Conservation (phyloP, 2,797 vertebrate genomes). For the Hephaestus fuliginosus region DNA sequence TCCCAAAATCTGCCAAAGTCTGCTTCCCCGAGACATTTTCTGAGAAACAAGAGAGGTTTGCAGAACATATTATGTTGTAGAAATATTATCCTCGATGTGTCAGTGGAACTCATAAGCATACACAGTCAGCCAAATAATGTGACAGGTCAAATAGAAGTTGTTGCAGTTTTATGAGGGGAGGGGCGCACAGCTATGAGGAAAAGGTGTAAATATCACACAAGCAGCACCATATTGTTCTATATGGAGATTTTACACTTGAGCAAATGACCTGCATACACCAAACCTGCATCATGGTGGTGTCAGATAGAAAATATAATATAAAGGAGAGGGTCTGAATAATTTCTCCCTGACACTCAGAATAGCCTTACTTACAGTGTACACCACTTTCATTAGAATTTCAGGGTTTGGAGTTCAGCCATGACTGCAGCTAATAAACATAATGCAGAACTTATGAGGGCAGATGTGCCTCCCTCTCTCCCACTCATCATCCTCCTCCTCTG, state of each 20-base stretch:
- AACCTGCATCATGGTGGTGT: neutral
- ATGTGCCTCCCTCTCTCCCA: neutral
- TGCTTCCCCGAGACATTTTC: constrained; percentile 40
- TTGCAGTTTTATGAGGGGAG: neutral
- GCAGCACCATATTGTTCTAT: neutral
- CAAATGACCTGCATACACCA: neutral
- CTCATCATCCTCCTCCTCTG: neutral
- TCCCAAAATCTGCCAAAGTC: constrained; percentile 50
- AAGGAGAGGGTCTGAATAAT: neutral
- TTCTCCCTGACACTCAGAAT: neutral
- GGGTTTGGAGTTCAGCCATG: constrained; percentile 16
- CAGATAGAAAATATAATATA: neutral
- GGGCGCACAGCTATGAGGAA: neutral
- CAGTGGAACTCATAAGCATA: constrained; percentile 10
- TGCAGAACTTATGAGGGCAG: neutral
- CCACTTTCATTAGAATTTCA: constrained; percentile 4
- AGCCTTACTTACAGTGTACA: neutral
- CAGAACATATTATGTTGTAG: constrained; percentile 24
- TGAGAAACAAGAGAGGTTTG: constrained; percentile 21
- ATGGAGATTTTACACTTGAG: neutral
- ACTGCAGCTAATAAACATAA: neutral
- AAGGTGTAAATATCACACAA: neutral
- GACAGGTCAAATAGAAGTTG: neutral
- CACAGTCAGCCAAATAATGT: neutral
- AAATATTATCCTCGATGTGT: neutral